These are phyloP conservation scores for Calameuta idolon DNA, from an alignment of 2,888 invertebrate genomes.

Conservation along the genomic window DNA sequence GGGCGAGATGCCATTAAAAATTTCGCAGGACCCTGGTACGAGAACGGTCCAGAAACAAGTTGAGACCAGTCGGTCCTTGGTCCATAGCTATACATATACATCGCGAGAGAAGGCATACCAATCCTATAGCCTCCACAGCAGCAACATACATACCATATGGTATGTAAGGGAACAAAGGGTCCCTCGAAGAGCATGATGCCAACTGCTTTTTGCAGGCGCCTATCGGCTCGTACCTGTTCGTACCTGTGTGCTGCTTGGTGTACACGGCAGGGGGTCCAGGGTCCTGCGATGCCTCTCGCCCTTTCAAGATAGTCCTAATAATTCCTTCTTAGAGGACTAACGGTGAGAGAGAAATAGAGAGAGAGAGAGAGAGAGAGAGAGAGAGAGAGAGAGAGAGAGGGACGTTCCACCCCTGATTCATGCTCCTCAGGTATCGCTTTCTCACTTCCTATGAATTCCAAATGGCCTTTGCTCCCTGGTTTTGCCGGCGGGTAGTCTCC, in stretches of 20 bases:
- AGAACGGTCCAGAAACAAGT: not conserved
- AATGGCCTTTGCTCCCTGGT: slow-evolving; percentile 54
- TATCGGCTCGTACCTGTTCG: slow-evolving; percentile 26
- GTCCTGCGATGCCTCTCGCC: slow-evolving; percentile 1
- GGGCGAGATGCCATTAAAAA: slow-evolving; percentile 57
- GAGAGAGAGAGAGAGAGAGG: slow-evolving; percentile 23
- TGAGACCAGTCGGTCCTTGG: not conserved
- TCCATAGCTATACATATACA: not conserved
- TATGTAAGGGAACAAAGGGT: not conserved
- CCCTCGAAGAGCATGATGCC: slow-evolving; percentile 10
- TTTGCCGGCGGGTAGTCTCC: not conserved
- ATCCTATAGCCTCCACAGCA: not conserved
- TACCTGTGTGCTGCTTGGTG: slow-evolving; percentile 38
- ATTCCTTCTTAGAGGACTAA: slow-evolving; percentile 38
- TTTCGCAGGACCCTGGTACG: slow-evolving; percentile 42
- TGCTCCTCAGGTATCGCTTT: slow-evolving; percentile 1
- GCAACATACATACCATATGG: slow-evolving; percentile 3
- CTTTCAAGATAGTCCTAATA: slow-evolving; percentile 53
- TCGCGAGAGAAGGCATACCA: not conserved
- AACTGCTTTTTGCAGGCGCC: slow-evolving; percentile 10
- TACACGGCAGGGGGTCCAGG: not conserved
- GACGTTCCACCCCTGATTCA: slow-evolving; percentile 7
- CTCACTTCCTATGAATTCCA: slow-evolving; percentile 55
- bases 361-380: too few relatives aligned
- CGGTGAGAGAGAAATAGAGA: slow-evolving; percentile 25